Evolutionary conservation across 2,888 invertebrate species (phyloP), one percentile per base, ranked within the genome.

Genomic region (Rhodophaea formosa): DNA sequence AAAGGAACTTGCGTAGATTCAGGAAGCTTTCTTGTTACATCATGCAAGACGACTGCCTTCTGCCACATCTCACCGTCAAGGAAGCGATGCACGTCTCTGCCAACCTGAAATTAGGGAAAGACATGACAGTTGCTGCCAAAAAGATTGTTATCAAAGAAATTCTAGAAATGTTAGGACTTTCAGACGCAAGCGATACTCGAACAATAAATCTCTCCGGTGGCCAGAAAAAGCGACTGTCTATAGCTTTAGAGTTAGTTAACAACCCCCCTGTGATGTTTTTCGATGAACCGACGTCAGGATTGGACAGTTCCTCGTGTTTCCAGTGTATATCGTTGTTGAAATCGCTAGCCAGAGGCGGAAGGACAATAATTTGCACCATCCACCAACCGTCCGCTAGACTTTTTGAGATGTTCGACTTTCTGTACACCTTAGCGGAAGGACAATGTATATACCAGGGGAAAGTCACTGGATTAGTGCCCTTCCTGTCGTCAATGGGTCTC

Each of bases 251-350:
- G 87, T 92, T 98, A 80, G 97, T 98, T 53, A 98, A 98, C 86
- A 98, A 98, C 90, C 98, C 98, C 23, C 98, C 98, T 64, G 97
- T 98, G 62, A 98, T 98, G 97, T 98, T 98, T 86, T 98, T 98
- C 79, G 98, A 98, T 77, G 98, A 98, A 84, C 98, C 98, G 1
- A 96, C 96, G 44, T 95, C 97, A 74, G 98, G 98, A 15, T 89
- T 98, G 82, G 98, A 98, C 82, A 98, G 97, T 81, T 97, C 97
- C 42, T 96, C 98, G 55, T 98, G 98, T 90, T 97, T 97, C 90
- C 97, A 97, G 86, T 96, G 98, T 84, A 95, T 98, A 77, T 95
- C 95, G 61, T 87, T 98, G 75, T 92, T 98, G 76, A 97, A 97
- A 86, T 95, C 96, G 0, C 87, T 98, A 70, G 97, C 98, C 12